Percentiles rank a stretch among this genome's conserved stretches.
Conservation (phyloP, 1,140 invertebrate genomes). For the Ectropis grisescens region DNA sequence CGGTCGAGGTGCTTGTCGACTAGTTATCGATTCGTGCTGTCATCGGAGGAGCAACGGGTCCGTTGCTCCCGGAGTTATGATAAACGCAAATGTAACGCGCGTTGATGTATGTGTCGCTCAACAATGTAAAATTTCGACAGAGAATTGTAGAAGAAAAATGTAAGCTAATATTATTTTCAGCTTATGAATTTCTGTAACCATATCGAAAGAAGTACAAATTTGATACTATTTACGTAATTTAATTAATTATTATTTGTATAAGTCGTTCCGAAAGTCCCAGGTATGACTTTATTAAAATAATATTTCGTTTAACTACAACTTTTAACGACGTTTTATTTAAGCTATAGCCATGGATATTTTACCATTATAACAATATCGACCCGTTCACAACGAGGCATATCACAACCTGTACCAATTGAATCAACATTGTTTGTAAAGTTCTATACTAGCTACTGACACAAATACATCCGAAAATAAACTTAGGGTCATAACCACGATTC, state of each 20-base stretch:
- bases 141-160: constrained; percentile 29
- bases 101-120: no score
- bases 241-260: constrained; percentile 61
- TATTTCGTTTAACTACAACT: constrained; percentile 64
- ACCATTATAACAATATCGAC: constrained; percentile 69
- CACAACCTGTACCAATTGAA: constrained; percentile 70
- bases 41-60: no score
- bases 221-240: constrained; percentile 49
- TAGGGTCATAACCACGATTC: constrained; percentile 64
- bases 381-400: constrained; percentile 68
- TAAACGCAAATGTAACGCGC: no score
- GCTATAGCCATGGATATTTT: constrained; percentile 68
- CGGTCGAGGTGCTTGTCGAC: no score
- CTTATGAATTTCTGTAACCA: constrained; percentile 34
- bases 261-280: constrained; percentile 58
- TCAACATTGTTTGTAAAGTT: constrained; percentile 69
- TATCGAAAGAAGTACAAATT: constrained; percentile 56
- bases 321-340: constrained; percentile 68
- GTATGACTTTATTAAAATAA: constrained; percentile 67
- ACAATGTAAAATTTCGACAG: no score
- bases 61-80: no score
- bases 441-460: constrained; percentile 68
- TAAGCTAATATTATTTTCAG: constrained; percentile 47
- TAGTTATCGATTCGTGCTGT: no score
- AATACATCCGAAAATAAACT: constrained; percentile 66